A percentile compares a stretch with the other conserved stretches of the same genome.
phyloP scores from a whole-genome alignment of 2,797 vertebrate species.

The Allobates femoralis region DNA sequence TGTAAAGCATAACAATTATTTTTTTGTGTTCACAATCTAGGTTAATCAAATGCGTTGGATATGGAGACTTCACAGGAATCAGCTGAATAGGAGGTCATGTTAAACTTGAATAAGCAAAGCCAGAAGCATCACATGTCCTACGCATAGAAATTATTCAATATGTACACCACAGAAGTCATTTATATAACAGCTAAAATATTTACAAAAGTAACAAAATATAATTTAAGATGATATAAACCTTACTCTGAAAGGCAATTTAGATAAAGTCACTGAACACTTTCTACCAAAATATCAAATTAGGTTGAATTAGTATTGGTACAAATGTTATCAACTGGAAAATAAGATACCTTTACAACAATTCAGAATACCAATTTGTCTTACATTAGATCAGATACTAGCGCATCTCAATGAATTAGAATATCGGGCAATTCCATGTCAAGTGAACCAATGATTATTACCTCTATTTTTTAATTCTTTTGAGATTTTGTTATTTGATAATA shows the following conservation, averaged over 20 bases:
- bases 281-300: background rate
- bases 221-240: background rate
- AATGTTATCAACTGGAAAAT: no score
- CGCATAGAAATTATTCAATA: constrained; percentile 17
- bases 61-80: constrained; percentile 46
- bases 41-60: constrained; percentile 44
- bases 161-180: background rate
- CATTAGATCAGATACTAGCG: no score
- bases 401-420: no score
- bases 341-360: no score
- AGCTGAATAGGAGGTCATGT: constrained; percentile 51
- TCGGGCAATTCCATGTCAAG: no score
- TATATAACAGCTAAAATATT: constrained; percentile 27
- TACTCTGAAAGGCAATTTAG: background rate
- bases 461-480: no score
- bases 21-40: constrained; percentile 41
- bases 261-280: background rate
- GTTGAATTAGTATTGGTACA: no score
- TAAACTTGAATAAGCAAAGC: constrained; percentile 49
- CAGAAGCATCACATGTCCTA: constrained; percentile 57
- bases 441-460: no score
- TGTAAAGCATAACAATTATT: constrained; percentile 46
- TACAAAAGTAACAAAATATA: background rate
- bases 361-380: no score
- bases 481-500: no score